Evolutionary conservation across 1,140 invertebrate species (phyloP).

Genomic region (Dinothrombium tinctorium): DNA sequence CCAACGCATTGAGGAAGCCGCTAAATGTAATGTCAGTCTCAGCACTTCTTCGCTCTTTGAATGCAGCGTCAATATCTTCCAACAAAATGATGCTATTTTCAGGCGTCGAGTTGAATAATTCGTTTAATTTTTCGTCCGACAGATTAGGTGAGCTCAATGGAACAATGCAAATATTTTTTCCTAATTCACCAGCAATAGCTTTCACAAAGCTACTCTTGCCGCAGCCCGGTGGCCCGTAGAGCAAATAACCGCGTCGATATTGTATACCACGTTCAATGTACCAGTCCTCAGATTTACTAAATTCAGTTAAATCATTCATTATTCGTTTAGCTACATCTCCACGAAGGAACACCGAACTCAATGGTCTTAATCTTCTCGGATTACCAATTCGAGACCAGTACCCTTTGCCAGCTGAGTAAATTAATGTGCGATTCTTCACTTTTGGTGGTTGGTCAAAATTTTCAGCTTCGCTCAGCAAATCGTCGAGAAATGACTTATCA

Average conservation of each 20-base stretch:
- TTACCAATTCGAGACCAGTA: conserved; percentile 89
- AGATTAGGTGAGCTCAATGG: conserved; percentile 84
- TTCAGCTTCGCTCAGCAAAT: too few relatives aligned
- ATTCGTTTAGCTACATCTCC: conserved; percentile 50
- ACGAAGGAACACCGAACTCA: conserved; percentile 74
- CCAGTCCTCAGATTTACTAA: conserved; percentile 72
- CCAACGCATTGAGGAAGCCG: conserved; percentile 86
- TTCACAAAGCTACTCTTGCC: conserved; percentile 94
- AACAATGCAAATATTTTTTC: conserved; percentile 85
- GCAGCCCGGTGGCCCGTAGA: conserved; percentile 81
- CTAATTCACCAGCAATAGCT: conserved; percentile 75
- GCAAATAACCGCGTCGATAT: conserved; percentile 51
- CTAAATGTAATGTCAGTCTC: conserved; percentile 88
- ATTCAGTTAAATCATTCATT: conserved; percentile 63
- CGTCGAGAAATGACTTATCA: too few relatives aligned
- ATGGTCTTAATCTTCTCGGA: conserved; percentile 55
- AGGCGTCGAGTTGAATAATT: conserved; percentile 69
- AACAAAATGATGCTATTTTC: conserved; percentile 75
- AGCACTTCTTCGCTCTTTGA: conserved; percentile 47
- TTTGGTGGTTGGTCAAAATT: too few relatives aligned
- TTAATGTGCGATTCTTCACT: too few relatives aligned
- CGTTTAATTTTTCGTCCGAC: conserved; percentile 82
- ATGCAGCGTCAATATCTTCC: conserved; percentile 95
- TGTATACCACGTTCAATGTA: conserved; percentile 62
- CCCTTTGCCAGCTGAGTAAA: conserved; percentile 82